Conservation (phyloP, 2,888 invertebrate species). For the Neoascia interrupta region DNA sequence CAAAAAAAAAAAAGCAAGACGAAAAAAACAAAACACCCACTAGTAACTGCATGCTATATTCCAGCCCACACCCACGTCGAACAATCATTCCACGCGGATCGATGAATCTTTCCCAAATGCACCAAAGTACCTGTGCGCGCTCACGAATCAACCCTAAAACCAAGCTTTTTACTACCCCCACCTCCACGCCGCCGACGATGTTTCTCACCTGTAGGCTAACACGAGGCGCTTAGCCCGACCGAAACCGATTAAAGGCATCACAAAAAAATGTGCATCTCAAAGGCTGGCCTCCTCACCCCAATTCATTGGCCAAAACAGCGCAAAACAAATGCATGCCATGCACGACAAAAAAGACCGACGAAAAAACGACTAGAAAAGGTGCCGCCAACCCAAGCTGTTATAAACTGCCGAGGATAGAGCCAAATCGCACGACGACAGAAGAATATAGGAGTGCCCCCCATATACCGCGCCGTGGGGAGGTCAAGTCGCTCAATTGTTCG, state of each 20-base stretch:
- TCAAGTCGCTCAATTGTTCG: conserved; percentile 67
- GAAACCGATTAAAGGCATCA: conserved; percentile 22
- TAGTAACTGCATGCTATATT: conserved; percentile 35
- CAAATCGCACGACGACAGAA: conserved; percentile 56
- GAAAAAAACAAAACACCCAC: conserved; percentile 41
- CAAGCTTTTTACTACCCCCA: conserved; percentile 27
- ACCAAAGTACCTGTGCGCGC: conserved; percentile 35
- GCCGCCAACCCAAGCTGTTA: conserved; percentile 61
- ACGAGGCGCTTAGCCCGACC: conserved; percentile 64
- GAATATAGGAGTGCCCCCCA: conserved; percentile 62
- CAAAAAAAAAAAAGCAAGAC: too few species aligned
- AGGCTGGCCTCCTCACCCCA: conserved; percentile 66
- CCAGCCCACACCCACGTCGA: conserved; percentile 54
- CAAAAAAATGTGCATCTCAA: conserved; percentile 59
- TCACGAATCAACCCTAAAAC: conserved; percentile 7
- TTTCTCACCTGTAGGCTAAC: conserved; percentile 69
- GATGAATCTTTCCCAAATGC: conserved; percentile 33
- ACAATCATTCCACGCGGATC: conserved; percentile 23
- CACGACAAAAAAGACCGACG: conserved; percentile 6
- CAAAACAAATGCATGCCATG: conserved; percentile 40
- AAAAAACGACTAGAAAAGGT: conserved; percentile 58
- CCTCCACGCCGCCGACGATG: conserved; percentile 13
- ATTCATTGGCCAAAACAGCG: conserved; percentile 49
- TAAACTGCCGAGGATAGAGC: background rate
- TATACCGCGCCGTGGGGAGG: conserved; percentile 64